Evolutionary conservation across 2,888 invertebrate species (phyloP).

Genomic region (Amblyteles armatorius): DNA sequence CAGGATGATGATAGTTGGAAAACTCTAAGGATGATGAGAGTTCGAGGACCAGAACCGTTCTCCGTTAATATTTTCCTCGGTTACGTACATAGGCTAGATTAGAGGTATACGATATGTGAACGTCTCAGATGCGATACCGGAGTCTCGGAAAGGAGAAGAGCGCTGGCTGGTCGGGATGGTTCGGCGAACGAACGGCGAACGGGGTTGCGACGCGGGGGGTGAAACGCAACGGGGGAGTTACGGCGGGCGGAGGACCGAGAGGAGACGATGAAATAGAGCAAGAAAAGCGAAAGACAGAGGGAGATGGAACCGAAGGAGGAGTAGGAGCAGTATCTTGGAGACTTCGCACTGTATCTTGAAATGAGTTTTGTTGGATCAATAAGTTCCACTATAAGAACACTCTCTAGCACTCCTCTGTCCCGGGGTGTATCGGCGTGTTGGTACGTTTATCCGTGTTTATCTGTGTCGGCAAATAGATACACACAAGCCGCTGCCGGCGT

Average conservation of each 20-base stretch:
- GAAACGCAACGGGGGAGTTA: constrained; percentile 71
- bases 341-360: constrained; percentile 85
- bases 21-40: background rate
- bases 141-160: constrained; percentile 72
- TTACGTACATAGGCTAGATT: constrained; percentile 60
- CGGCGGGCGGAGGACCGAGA: constrained; percentile 70
- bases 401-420: constrained; percentile 70
- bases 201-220: constrained; percentile 70
- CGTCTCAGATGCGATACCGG: constrained; percentile 81
- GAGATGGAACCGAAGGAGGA: constrained; percentile 76
- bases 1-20: background rate
- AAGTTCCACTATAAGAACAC: constrained; percentile 85
- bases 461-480: constrained; percentile 84
- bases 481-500: constrained; percentile 75
- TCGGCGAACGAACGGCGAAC: constrained; percentile 72
- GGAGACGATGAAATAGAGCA: constrained; percentile 59
- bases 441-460: constrained; percentile 82
- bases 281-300: constrained; percentile 71
- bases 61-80: constrained; percentile 64
- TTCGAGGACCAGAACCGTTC: constrained; percentile 38
- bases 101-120: constrained; percentile 64
- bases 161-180: constrained; percentile 72
- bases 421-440: constrained; percentile 78
- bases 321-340: constrained; percentile 84
- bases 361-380: constrained; percentile 85